These are phyloP conservation scores for Laothoe populi DNA, from an alignment of 2,888 invertebrate genomes.

Conservation along the genomic window DNA sequence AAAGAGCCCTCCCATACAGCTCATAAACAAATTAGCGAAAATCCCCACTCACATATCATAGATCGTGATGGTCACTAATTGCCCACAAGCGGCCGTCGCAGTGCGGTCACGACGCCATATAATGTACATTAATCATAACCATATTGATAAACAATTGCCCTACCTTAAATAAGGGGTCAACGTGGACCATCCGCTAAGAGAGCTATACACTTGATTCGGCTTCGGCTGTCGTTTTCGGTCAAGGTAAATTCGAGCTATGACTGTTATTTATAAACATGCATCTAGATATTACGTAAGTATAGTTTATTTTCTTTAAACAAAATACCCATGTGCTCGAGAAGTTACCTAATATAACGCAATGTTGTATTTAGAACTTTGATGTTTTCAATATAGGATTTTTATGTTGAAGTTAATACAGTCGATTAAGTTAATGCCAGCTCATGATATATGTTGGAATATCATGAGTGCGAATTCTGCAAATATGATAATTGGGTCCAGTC, in stretches of 20 bases:
- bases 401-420: too few relatives aligned
- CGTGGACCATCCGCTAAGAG: background rate
- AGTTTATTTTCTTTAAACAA: too few relatives aligned
- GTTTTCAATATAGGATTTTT: too few relatives aligned
- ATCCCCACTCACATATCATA: conserved; percentile 76
- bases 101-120: conserved; percentile 69
- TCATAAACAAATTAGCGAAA: conserved; percentile 69
- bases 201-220: conserved; percentile 12
- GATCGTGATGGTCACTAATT: conserved; percentile 80
- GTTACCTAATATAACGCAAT: too few relatives aligned
- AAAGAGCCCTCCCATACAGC: conserved; percentile 19
- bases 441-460: too few relatives aligned
- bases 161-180: conserved; percentile 83
- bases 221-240: background rate
- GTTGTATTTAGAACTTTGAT: too few relatives aligned
- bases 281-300: too few relatives aligned
- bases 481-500: too few relatives aligned
- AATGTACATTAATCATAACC: conserved; percentile 77
- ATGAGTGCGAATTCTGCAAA: too few relatives aligned
- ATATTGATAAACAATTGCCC: conserved; percentile 84
- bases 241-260: background rate
- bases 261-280: too few relatives aligned
- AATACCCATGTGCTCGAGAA: too few relatives aligned
- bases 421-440: too few relatives aligned
- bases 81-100: conserved; percentile 57